These are phyloP conservation scores for Polydrusus pterygomalis DNA, from an alignment of 2,888 invertebrate genomes.

Conservation along the genomic window DNA sequence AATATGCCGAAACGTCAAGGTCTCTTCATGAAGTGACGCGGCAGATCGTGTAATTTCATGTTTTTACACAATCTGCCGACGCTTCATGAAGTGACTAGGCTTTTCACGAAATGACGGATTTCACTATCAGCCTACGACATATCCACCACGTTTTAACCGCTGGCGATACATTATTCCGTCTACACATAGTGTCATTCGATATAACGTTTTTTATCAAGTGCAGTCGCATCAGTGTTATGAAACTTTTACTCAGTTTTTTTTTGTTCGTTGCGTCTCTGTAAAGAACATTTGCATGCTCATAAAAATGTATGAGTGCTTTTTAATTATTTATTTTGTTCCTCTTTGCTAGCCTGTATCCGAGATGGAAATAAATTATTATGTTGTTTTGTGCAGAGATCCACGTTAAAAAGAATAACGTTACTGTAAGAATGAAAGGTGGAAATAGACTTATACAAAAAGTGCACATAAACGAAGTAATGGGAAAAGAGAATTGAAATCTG, in stretches of 20 bases:
- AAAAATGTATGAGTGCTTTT: constrained; percentile 41
- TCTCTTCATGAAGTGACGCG: no score
- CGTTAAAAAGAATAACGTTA: constrained; percentile 11
- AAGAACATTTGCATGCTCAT: constrained; percentile 46
- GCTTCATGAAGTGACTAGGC: no score
- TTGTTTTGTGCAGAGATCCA: constrained; percentile 15
- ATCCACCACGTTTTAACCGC: background rate
- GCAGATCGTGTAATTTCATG: no score
- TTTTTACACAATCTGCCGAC: no score
- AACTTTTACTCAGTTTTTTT: constrained; percentile 34
- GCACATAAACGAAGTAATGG: background rate
- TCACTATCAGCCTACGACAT: no score
- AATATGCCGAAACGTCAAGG: no score
- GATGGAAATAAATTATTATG: constrained; percentile 24
- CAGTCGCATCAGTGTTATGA: constrained; percentile 43
- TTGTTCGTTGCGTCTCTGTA: constrained; percentile 32
- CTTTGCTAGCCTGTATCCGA: constrained; percentile 19
- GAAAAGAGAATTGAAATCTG: background rate
- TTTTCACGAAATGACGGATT: no score
- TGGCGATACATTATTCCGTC: constrained; percentile 27
- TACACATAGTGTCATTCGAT: constrained; percentile 30
- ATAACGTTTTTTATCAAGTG: constrained; percentile 43
- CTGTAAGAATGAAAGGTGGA: constrained; percentile 4
- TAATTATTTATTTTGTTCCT: constrained; percentile 40
- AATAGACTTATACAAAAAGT: background rate